Conservation (phyloP, 1,140 invertebrate species). For the Pseudomyrmex pallidus region DNA sequence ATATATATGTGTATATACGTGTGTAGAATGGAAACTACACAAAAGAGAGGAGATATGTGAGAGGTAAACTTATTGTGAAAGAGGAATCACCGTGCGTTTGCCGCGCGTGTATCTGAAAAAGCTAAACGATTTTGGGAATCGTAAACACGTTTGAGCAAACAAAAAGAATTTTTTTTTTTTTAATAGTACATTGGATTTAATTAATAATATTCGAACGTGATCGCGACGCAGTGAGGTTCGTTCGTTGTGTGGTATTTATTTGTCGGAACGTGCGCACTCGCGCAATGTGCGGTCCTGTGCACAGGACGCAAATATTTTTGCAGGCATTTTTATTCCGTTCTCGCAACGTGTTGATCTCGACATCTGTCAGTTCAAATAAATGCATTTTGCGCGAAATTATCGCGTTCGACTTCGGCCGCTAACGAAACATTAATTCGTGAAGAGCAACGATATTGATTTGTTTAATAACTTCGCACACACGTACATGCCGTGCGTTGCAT, state of each 20-base stretch:
- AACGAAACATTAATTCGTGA: slow-evolving; percentile 52
- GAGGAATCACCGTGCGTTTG: too few species aligned
- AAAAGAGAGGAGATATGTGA: too few species aligned
- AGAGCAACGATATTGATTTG: slow-evolving; percentile 44
- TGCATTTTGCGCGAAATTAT: slow-evolving; percentile 37
- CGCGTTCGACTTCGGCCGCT: slow-evolving; percentile 36
- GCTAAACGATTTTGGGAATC: background rate
- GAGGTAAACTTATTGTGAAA: too few species aligned
- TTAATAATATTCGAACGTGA: background rate
- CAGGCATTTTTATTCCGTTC: slow-evolving; percentile 17
- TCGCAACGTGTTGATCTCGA: slow-evolving; percentile 24
- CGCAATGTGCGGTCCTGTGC: background rate
- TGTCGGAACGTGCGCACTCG: background rate
- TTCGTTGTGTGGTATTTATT: background rate
- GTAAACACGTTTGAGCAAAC: background rate
- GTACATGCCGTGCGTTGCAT: background rate
- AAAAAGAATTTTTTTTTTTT: too few species aligned
- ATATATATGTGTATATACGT: too few species aligned
- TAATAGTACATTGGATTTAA: background rate
- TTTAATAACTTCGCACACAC: slow-evolving; percentile 45
- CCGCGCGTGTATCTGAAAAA: too few species aligned
- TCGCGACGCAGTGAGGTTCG: background rate
- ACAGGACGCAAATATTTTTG: slow-evolving; percentile 18
- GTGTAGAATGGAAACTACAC: too few species aligned
- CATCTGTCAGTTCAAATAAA: slow-evolving; percentile 39